Percentiles rank a stretch among this genome's conserved stretches.
These are phyloP conservation scores for Dendrocopos noguchii DNA, from an alignment of 2,113 vertebrate genomes.

Conservation along the genomic window DNA sequence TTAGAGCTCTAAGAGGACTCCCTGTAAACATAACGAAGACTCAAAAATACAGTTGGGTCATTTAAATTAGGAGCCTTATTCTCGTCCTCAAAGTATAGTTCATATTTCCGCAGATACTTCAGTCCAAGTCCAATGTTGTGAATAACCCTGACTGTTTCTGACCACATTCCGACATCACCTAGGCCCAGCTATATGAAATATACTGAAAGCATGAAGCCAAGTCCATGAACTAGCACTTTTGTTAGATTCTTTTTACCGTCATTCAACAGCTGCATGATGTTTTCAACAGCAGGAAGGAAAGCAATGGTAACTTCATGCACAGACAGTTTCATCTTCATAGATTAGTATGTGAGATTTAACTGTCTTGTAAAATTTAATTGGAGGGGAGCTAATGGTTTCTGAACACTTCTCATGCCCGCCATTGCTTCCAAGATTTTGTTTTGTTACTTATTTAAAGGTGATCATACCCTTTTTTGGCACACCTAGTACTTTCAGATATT, in stretches of 20 bases:
- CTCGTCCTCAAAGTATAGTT: neutral
- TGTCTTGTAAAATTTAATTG: neutral
- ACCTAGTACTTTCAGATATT: neutral
- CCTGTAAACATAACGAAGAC: neutral
- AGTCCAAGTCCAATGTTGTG: neutral
- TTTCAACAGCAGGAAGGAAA: neutral
- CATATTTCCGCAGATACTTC: neutral
- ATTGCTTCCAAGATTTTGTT: neutral
- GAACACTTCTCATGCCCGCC: neutral
- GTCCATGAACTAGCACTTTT: neutral
- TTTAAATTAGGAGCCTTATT: neutral
- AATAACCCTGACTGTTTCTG: neutral
- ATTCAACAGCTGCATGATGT: fast-evolving
- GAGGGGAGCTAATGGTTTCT: neutral
- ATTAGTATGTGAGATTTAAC: neutral
- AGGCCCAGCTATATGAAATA: neutral
- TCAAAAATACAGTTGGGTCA: neutral
- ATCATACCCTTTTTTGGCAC: neutral
- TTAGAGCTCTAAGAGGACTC: neutral
- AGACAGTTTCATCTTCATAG: neutral
- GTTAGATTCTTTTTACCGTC: neutral
- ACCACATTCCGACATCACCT: fast-evolving
- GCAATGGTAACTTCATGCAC: fast-evolving
- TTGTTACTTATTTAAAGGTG: neutral
- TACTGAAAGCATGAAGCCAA: neutral